A percentile compares a stretch with the other conserved stretches of the same genome.
phyloP scores from a whole-genome alignment of 2,113 vertebrate species.

The Semicossyphus pulcher region DNA sequence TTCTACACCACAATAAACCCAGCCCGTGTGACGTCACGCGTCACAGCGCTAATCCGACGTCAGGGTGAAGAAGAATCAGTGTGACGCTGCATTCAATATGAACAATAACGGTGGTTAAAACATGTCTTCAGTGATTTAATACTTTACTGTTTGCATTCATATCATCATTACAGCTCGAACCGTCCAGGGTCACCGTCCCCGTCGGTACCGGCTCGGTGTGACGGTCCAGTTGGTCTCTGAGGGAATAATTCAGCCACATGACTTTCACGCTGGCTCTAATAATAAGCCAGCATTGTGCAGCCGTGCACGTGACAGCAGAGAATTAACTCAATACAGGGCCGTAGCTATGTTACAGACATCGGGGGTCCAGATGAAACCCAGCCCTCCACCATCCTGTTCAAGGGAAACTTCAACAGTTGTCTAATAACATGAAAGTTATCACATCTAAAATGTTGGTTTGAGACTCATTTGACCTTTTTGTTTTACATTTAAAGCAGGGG shows the following conservation, averaged over 20 bases:
- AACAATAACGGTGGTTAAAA: neutral
- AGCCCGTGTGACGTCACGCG: conserved; percentile 52
- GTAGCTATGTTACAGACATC: no score
- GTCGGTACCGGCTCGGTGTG: neutral
- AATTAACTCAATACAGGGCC: neutral
- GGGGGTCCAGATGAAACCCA: neutral
- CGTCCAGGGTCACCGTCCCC: no score
- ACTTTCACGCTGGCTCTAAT: conserved; percentile 57
- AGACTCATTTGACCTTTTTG: no score
- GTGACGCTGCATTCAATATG: neutral
- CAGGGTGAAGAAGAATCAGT: neutral
- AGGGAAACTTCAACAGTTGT: no score
- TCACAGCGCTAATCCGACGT: conserved; percentile 15
- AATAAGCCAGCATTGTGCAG: conserved; percentile 15
- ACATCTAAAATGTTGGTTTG: no score
- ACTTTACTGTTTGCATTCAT: neutral
- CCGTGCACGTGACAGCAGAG: conserved; percentile 43
- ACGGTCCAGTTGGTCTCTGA: neutral
- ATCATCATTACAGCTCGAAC: no score
- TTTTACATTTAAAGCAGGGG: no score
- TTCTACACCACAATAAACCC: conserved; percentile 13
- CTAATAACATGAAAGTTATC: no score
- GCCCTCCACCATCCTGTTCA: no score
- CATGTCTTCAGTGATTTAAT: no score
- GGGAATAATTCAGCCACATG: conserved; percentile 58